Evolutionary conservation across 2,888 invertebrate species (phyloP), one percentile per base, ranked within the genome.

Genomic region (Diadegma fenestrale): DNA sequence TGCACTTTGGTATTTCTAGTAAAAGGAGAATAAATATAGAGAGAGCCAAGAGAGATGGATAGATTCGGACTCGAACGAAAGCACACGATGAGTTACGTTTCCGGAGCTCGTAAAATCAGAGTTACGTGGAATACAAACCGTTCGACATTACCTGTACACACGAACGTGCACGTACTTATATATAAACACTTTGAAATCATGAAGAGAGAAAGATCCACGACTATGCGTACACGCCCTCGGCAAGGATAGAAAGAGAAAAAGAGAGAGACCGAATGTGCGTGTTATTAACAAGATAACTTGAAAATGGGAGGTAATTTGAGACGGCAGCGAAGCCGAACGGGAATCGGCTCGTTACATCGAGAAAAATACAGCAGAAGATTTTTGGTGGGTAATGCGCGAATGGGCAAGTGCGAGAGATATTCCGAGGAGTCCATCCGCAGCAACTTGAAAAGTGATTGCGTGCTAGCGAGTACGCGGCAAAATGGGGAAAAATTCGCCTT

Each of bases 261-360:
- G 33, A 33, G 33, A 33, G 33, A 33, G 33, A 33, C 4, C 4
- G 72, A 71, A 73, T 73, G 76, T 66, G 76, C 71, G 82, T 82
- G 85, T 85, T 84, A 85, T 87, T 87, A 87, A 85, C 82, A 61
- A 82, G 80, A 85, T 83, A 83, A 81, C 80, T 69, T 66, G 14
- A 84, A 83, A 87, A 86, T 85, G 69, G 72, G 81, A 80, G 63
- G 54, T 82, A 82, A 85, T 85, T 85, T 85, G 54, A 54, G 64
- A 64, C 33, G 71, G 82, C 82, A 79, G 82, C 69, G 75, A 69
- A 81, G 82, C 82, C 85, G 71, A 82, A 85, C 85, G 66, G 45
- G 71, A 37, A 37, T 10, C 51, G 37, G 5, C 63, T 80, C 63
- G 63, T 63, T 63, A 58, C 78, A 61, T 58, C 33, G 61, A 43